Evolutionary conservation across 2,113 vertebrate genomes (phyloP), one percentile per base, ranked within the genome.

Genomic region (Merops nubicus): DNA sequence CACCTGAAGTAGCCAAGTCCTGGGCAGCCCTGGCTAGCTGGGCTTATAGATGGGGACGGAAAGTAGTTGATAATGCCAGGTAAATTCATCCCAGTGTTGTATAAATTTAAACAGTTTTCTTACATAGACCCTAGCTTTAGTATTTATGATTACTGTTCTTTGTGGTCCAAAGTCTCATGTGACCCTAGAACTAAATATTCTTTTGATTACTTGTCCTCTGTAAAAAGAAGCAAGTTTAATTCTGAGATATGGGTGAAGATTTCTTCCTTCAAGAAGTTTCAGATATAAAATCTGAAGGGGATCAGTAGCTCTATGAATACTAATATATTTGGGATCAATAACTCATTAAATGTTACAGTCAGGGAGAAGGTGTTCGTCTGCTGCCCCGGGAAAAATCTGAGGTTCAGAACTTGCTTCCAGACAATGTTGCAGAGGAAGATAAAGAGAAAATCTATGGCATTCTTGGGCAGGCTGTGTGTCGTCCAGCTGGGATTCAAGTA

Each of bases 61-160:
- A 99, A 90, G 99, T 99, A 56, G 99, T 99, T 45, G 99, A 99
- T 92, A 99, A 99, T 91, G 99, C 99, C 88, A 99, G 99, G 99
- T 99, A 91, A 95, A 98, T 97, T 42, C 50, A 76, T 81, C 54
- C 45, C 50, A 28, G 47, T 57, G 5, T 70, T 60, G 74, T 47
- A 8, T 64, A 23, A 1, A 18, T 3, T 26, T 20, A 31, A 2
- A 5, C 60, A 38, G 8, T 70, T 78, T 85, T 72, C 75, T 53
- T 17, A 63, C 79, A 50, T 42, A 65, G 77, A 65, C 26, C 15
- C 8, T 57, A 19, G 22, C 25, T 88, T 33, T 76, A n/a, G 13
- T 57, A 17, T 62, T 80, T 62, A 17, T 33, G 14, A 15, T 73
- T 54, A 4, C 5, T 77, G 2, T 54, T 77, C 15, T 51, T 12